Base-by-base conservation (phyloP, 1,140 invertebrate species). In the Drosophila trapezifrons region DNA sequence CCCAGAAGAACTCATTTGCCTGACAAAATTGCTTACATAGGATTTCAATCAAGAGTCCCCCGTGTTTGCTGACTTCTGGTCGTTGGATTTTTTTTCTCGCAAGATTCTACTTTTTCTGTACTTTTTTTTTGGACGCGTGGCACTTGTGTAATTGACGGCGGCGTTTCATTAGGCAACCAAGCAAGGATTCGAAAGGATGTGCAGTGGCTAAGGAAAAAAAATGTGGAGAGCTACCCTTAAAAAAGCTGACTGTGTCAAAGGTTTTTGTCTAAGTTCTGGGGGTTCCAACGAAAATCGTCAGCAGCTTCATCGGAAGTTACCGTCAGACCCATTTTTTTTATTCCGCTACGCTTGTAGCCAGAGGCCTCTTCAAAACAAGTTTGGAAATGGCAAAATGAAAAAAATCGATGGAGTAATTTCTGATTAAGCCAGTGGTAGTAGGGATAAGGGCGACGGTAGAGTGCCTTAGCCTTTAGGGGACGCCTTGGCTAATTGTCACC, bases 341-440 rank as follows among this genome's bases (percentile, higher is more conserved):
- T 35, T 58, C 37, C 12, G 27, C 46, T 58, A 40, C 67, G 32
- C 62, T 73, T 64, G 47, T 72, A 65, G 82, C 82, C 71, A 76
- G 75, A 71, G 83, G 83, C 83, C 67, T 79, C 78, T 82, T 79
- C 64, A 70, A 73, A 63, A 55, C 43, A 76, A 78, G 65, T 54
- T 35, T 37, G 65, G 60, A 71, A 54, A 78, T 64, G 56, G 45
- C 35, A 43, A 56, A 63, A 43, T 22, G 13, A 29, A 84, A 65
- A 85, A 86, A 86, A 86, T 87, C 83, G 79, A 86, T 86, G 83
- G 59, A 79, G 79, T 77, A 86, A 86, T 86, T 86, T 86, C 38
- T 81, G 70, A 72, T 78, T 78, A 85, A 78, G 70, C 58, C 65
- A 55, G 64, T 47, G 38, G 12, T 42, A 49, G 60, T 75, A 69